A percentile compares a stretch with the other conserved stretches of the same genome.
phyloP scores from a whole-genome alignment of 2,888 invertebrate species.

The Luperina nickerlii region DNA sequence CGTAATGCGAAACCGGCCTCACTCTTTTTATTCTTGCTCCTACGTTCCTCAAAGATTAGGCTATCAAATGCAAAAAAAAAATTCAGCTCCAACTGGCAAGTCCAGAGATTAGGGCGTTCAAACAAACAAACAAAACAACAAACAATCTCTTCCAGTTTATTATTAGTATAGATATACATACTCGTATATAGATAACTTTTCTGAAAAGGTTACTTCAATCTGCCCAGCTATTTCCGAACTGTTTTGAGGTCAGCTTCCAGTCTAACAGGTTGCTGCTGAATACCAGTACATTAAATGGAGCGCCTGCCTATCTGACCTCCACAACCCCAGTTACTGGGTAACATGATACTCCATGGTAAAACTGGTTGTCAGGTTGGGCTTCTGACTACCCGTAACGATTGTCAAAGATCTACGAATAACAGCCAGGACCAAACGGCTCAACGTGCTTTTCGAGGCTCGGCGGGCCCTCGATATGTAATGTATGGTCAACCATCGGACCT shows the following conservation, averaged over 20 bases:
- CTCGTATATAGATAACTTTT: no score
- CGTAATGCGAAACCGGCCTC: no score
- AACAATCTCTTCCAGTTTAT: no score
- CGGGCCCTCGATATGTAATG: neutral
- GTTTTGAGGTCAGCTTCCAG: neutral
- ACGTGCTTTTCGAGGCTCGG: neutral
- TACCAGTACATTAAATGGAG: neutral
- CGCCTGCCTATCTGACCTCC: neutral
- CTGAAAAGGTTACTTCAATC: neutral
- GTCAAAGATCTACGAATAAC: neutral
- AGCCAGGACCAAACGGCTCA: neutral
- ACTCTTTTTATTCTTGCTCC: no score
- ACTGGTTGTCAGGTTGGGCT: no score
- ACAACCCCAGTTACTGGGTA: neutral
- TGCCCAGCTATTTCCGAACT: neutral
- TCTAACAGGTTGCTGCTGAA: neutral
- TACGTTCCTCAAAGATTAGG: no score
- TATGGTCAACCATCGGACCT: neutral
- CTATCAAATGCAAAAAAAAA: no score
- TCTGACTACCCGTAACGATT: neutral
- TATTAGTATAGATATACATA: no score
- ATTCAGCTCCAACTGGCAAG: no score
- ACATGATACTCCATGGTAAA: neutral
- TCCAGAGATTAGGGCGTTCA: no score
- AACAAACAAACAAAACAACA: no score